phyloP scores from a whole-genome alignment of 2,888 invertebrate species.

The Xylocampa areola region DNA sequence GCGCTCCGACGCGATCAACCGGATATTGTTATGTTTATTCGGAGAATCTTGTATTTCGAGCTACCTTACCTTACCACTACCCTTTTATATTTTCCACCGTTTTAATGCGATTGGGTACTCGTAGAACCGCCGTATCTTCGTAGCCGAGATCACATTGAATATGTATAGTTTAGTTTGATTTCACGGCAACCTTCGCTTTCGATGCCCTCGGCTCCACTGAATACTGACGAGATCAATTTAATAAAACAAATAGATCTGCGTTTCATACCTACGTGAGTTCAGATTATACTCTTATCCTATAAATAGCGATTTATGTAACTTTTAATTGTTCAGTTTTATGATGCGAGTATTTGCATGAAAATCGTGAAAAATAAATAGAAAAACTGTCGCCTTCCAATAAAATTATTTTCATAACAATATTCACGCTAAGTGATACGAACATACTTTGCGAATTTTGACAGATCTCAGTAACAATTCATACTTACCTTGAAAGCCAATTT shows the following conservation, averaged over 20 bases:
- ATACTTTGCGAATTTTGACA: conserved; percentile 15
- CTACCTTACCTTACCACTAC: too few relatives aligned
- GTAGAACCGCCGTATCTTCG: conserved; percentile 68
- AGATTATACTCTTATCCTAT: conserved; percentile 35
- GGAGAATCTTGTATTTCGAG: conserved; percentile 76
- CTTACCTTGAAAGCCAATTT: conserved; percentile 23
- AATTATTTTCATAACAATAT: conserved; percentile 36
- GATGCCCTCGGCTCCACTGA: conserved; percentile 64
- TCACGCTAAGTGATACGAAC: conserved; percentile 3
- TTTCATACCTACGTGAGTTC: conserved; percentile 53
- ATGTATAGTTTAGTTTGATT: conserved; percentile 75
- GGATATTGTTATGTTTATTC: conserved; percentile 86
- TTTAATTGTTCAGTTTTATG: conserved; percentile 41
- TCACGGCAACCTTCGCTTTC: conserved; percentile 71
- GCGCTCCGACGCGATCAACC: conserved; percentile 81
- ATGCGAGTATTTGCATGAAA: conserved; percentile 26
- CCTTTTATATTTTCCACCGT: conserved; percentile 76
- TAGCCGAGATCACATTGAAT: conserved; percentile 75
- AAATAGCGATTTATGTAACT: conserved; percentile 44
- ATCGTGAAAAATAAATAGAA: conserved; percentile 41
- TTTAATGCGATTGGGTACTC: conserved; percentile 85
- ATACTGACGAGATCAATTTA: conserved; percentile 63
- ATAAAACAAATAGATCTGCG: conserved; percentile 56
- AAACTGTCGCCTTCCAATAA: conserved; percentile 24
- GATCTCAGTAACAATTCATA: conserved; percentile 11